phyloP scores from a whole-genome alignment of 2,113 vertebrate genomes.

The Suricata suricatta region DNA sequence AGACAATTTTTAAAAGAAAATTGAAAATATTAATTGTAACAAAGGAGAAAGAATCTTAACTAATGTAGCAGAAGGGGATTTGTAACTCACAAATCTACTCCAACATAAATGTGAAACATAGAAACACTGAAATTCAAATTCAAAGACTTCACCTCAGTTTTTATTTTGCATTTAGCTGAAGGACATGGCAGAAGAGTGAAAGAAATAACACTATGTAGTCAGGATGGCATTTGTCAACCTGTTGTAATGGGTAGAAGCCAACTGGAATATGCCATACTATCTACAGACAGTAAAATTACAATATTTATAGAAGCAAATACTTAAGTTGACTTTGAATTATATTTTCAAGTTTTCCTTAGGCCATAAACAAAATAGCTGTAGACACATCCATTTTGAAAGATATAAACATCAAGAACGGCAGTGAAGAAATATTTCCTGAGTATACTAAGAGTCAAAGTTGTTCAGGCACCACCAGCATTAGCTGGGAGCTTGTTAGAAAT shows the following conservation, averaged over 20 bases:
- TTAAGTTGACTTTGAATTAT: not conserved
- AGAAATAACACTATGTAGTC: not conserved
- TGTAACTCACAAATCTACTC: not conserved
- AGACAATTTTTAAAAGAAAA: not conserved
- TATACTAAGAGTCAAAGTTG: not conserved
- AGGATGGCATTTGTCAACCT: not conserved
- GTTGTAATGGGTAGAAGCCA: not conserved
- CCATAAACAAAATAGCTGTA: not conserved
- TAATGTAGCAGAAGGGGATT: not conserved
- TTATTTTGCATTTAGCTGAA: not conserved
- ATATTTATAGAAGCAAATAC: not conserved
- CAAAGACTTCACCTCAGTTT: not conserved
- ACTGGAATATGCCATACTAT: not conserved
- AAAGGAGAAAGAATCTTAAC: not conserved
- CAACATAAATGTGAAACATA: not conserved
- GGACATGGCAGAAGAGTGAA: not conserved
- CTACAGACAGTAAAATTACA: not conserved
- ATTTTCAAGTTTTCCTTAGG: not conserved
- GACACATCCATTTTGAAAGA: not conserved
- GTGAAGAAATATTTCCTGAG: not conserved
- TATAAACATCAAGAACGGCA: not conserved
- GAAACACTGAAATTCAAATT: not conserved
- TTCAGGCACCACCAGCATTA: not conserved
- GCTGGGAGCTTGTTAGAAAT: not conserved
- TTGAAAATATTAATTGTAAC: not conserved